Percentiles rank a stretch among this genome's conserved stretches.
Evolutionary conservation across 2,113 vertebrate genomes (phyloP).

Genomic region (Mungos mungo): DNA sequence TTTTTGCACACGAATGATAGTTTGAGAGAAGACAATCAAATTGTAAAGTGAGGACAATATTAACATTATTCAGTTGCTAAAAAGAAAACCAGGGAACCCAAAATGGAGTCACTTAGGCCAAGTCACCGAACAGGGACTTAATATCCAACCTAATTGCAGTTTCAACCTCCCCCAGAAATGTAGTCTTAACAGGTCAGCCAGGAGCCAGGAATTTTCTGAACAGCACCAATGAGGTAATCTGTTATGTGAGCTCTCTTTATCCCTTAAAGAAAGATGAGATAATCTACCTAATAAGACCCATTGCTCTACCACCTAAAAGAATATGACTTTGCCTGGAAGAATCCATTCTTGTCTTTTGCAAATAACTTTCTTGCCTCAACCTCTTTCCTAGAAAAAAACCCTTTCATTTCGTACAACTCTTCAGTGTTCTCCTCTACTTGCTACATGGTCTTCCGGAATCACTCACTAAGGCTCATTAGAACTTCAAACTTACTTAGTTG

Average conservation of each 20-base stretch:
- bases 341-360: not conserved
- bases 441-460: not conserved
- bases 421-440: not conserved
- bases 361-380: not conserved
- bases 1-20: not conserved
- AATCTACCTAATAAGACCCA: not conserved
- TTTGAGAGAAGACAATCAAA: not conserved
- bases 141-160: not conserved
- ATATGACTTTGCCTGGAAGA: not conserved
- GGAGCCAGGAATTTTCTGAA: not conserved
- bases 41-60: not conserved
- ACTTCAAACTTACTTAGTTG: not conserved
- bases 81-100: not conserved
- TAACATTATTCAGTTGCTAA: not conserved
- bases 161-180: not conserved
- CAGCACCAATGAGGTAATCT: not conserved
- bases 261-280: not conserved
- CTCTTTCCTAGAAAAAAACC: not conserved
- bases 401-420: not conserved
- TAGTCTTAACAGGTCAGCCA: not conserved
- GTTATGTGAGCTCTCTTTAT: not conserved
- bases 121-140: not conserved
- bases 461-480: not conserved
- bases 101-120: not conserved
- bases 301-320: not conserved